Conservation (phyloP, 1,140 invertebrate species). For the Tetramorium simillimum region DNA sequence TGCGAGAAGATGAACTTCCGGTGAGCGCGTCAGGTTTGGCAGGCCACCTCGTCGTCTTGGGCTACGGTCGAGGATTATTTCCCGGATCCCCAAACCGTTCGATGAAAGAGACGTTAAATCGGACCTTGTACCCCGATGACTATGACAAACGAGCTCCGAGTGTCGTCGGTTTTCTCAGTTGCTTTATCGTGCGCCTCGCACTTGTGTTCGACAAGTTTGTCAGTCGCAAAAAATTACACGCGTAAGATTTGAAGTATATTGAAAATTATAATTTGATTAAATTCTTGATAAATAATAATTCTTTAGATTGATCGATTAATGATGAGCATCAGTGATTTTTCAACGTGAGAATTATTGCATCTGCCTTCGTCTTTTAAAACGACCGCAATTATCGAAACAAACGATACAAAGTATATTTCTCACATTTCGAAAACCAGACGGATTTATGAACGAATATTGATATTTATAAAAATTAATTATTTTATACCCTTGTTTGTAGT, state of each 20-base stretch:
- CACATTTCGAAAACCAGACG: not conserved
- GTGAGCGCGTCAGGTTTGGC: constrained; percentile 72
- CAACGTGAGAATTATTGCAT: not conserved
- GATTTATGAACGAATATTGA: not conserved
- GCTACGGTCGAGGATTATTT: not conserved
- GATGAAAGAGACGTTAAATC: constrained; percentile 12
- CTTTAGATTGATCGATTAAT: not conserved
- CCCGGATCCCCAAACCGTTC: not conserved
- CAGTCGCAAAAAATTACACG: not conserved
- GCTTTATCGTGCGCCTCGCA: constrained; percentile 7
- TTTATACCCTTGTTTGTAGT: not conserved
- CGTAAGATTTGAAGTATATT: not conserved
- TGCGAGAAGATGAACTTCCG: constrained; percentile 94
- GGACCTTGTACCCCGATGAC: not conserved
- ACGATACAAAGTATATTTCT: not conserved
- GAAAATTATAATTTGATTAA: not conserved
- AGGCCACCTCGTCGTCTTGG: not conserved
- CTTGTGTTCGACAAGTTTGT: not conserved
- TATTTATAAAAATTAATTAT: not conserved
- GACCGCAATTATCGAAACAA: not conserved
- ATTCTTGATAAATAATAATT: not conserved
- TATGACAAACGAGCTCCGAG: constrained; percentile 29
- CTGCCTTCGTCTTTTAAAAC: not conserved
- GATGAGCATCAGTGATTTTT: not conserved
- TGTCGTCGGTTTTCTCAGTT: constrained; percentile 18